Base-by-base conservation (phyloP, 1,140 invertebrate genomes). In the Drosophila parabipectinata region DNA sequence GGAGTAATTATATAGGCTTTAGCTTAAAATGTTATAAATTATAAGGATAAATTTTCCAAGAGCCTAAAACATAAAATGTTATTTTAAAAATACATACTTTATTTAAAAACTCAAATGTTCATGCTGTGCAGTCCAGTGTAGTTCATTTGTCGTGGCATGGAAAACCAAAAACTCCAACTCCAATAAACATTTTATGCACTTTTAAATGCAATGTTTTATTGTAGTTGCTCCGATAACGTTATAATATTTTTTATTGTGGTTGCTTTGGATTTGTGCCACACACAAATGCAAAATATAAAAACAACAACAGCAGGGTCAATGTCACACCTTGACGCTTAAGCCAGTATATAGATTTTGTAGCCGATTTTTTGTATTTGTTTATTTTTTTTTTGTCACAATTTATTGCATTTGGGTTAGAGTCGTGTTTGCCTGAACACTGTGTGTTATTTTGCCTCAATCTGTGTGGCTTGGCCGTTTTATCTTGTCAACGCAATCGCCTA, bases 401-500 rank as follows among this genome's bases (percentile, higher is more conserved):
- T 85, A 85, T 85, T 81, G 64, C 77, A 80, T 80, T 69, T 56
- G 67, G 56, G 9, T 62, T 51, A 48, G 67, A 64, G 45, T 53
- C 69, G 54, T 48, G 41, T 59, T 60, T 76, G 47, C 51, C 12
- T 62, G 44, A 34, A 18, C 44, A 12, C 54, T 12, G 26, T 76
- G 52, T 72, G 57, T 59, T 54, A 52, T 79, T 66, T 79, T 77
- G 45, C 26, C 63, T 61, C 64, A 34, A 55, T 72, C 64, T 57
- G 66, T 69, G 66, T 69, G 50, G 63, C 63, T 81, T 60, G 60
- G 57, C 77, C 74, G 47, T 74, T 87, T 87, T 87, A 85, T 85
- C 81, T 87, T 82, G 78, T 87, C 81, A 85, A 81, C 82, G 82
- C 82, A 81, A 85, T 85, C 81, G 81, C 51, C 82, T 87, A 78